A percentile compares a stretch with the other conserved stretches of the same genome.
phyloP scores from a whole-genome alignment of 2,113 vertebrate species.

The Phrynosoma blainvillii region DNA sequence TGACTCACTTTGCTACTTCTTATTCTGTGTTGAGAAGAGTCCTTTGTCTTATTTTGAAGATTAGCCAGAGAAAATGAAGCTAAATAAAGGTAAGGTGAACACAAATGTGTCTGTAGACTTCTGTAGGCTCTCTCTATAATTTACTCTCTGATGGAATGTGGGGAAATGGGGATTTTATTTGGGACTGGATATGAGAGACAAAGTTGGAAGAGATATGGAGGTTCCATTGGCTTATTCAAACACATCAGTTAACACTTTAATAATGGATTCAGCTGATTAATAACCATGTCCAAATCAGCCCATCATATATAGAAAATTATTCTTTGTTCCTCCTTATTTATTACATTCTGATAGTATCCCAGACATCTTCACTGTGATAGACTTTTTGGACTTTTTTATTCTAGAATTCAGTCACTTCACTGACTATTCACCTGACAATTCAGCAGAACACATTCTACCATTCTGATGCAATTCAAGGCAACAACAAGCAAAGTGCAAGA shows the following conservation, averaged over 20 bases:
- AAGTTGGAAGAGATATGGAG: not conserved
- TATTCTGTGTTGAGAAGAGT: too few species aligned
- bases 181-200: not conserved
- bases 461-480: not conserved
- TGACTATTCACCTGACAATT: not conserved
- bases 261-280: not conserved
- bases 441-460: not conserved
- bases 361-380: too few species aligned
- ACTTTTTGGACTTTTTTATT: not conserved
- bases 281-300: not conserved
- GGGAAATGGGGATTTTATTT: not conserved
- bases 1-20: too few species aligned
- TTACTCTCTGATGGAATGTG: not conserved
- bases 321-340: not conserved
- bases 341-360: too few species aligned
- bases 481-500: not conserved
- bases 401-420: slow-evolving; percentile 7
- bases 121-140: not conserved
- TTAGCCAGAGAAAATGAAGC: too few species aligned
- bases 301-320: not conserved
- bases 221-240: not conserved
- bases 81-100: too few species aligned
- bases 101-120: too few species aligned
- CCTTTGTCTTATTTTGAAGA: too few species aligned
- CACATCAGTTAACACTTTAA: not conserved